Percentiles rank a stretch among this genome's conserved stretches.
phyloP scores from a whole-genome alignment of 2,888 invertebrate species.

The Drosophila melanosoma region DNA sequence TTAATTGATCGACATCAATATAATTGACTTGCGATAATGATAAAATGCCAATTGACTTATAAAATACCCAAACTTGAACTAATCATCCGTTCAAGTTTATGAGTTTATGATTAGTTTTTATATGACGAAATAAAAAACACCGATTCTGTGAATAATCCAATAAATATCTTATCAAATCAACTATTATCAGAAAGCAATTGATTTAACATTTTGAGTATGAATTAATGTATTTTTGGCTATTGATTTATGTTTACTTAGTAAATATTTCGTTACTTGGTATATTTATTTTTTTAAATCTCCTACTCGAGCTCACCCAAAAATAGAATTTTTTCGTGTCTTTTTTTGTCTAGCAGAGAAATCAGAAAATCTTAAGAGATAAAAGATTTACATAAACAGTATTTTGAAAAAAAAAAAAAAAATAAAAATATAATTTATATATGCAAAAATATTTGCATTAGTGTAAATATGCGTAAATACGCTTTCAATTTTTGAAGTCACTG shows the following conservation, averaged over 20 bases:
- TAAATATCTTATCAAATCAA: background rate
- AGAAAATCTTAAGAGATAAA: background rate
- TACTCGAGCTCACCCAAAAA: background rate
- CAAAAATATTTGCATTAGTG: conserved; percentile 22
- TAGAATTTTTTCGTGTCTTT: background rate
- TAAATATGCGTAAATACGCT: background rate
- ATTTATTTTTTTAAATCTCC: background rate
- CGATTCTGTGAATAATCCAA: background rate
- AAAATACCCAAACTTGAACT: background rate
- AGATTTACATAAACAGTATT: background rate
- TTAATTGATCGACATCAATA: background rate
- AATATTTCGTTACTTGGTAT: too few relatives aligned
- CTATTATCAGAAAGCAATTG: background rate
- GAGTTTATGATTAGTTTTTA: background rate
- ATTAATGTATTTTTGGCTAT: background rate
- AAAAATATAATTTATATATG: background rate
- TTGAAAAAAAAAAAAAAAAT: background rate
- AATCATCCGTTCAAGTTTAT: background rate
- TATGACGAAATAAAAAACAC: background rate
- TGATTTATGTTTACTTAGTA: background rate
- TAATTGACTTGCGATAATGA: background rate
- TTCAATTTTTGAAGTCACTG: conserved; percentile 15
- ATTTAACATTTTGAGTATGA: background rate
- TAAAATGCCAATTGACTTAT: background rate
- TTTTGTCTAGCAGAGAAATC: background rate